Conservation (phyloP, 2,888 invertebrate species). For the Oscheius sp. region DNA sequence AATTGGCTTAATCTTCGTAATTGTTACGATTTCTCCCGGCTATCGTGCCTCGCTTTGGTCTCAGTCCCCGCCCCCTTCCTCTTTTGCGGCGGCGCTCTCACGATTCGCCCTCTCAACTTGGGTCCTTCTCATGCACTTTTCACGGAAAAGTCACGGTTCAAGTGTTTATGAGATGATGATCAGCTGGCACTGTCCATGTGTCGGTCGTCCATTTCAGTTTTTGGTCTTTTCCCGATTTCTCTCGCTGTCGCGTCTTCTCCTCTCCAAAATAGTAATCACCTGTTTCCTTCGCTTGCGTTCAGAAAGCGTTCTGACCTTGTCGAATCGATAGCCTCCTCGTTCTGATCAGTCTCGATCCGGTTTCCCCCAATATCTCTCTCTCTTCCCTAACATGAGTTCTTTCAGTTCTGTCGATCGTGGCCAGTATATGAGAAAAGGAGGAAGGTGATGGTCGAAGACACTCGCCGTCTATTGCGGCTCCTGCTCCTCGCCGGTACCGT, state of each 20-base stretch:
- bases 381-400: background rate
- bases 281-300: slow-evolving; percentile 4
- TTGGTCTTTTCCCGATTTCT: background rate
- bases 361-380: slow-evolving; percentile 25
- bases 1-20: slow-evolving; percentile 35
- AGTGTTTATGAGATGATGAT: slow-evolving; percentile 2
- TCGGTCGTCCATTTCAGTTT: background rate
- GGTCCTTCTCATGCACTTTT: slow-evolving; percentile 31
- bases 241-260: background rate
- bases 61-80: slow-evolving; percentile 28
- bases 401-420: slow-evolving; percentile 6
- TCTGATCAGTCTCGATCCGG: slow-evolving; percentile 28
- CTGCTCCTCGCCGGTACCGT: slow-evolving; percentile 21
- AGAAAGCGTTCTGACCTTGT: slow-evolving; percentile 11
- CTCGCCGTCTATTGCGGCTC: slow-evolving; percentile 15
- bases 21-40: slow-evolving; percentile 29
- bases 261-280: background rate
- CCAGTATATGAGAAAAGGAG: slow-evolving; percentile 9
- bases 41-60: no score
- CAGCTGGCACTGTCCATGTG: background rate
- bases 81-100: slow-evolving; percentile 37
- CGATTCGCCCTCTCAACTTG: slow-evolving; percentile 34
- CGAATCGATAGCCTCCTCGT: slow-evolving; percentile 31
- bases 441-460: slow-evolving; percentile 18
- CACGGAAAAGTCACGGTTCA: slow-evolving; percentile 22